Evolutionary conservation across 1,140 invertebrate species (phyloP).

Genomic region (Leptopilina clavipes): DNA sequence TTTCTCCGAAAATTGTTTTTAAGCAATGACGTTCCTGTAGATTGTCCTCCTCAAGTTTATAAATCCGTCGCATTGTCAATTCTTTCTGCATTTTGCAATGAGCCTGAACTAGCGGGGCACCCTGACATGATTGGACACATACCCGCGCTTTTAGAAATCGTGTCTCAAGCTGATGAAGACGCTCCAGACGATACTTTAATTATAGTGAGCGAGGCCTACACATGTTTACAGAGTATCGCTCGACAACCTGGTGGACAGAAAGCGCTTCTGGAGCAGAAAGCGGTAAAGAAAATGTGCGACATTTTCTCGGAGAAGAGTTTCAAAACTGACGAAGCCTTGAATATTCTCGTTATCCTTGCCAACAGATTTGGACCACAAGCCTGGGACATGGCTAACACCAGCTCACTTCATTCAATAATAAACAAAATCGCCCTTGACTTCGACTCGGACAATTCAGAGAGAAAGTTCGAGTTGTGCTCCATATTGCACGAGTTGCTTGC

Average conservation of each 20-base stretch:
- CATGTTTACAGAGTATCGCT: slow-evolving; percentile 87
- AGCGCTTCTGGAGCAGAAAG: slow-evolving; percentile 83
- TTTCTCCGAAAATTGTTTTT: slow-evolving; percentile 88
- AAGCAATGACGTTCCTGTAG: slow-evolving; percentile 83
- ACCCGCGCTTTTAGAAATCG: slow-evolving; percentile 87
- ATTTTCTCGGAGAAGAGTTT: slow-evolving; percentile 90
- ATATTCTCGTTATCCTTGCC: slow-evolving; percentile 84
- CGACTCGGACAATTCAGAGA: slow-evolving; percentile 88
- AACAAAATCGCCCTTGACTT: slow-evolving; percentile 90
- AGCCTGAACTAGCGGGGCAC: slow-evolving; percentile 85
- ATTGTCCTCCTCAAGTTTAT: slow-evolving; percentile 90
- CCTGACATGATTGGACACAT: slow-evolving; percentile 88
- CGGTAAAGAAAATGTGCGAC: slow-evolving; percentile 87
- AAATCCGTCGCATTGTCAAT: slow-evolving; percentile 92
- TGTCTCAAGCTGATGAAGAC: slow-evolving; percentile 85
- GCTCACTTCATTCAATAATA: slow-evolving; percentile 87
- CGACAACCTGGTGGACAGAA: slow-evolving; percentile 83
- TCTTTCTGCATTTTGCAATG: slow-evolving; percentile 87
- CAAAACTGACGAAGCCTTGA: slow-evolving; percentile 89
- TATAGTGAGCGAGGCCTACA: slow-evolving; percentile 91
- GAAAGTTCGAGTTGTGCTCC: slow-evolving; percentile 89
- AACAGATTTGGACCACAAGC: slow-evolving; percentile 80
- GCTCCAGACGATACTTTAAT: slow-evolving; percentile 90
- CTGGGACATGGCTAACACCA: slow-evolving; percentile 83
- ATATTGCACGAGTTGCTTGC: slow-evolving; percentile 84